Percentiles rank a stretch among this genome's conserved stretches.
Evolutionary conservation across 1,140 invertebrate species (phyloP).

Genomic region (Goniozus legneri): DNA sequence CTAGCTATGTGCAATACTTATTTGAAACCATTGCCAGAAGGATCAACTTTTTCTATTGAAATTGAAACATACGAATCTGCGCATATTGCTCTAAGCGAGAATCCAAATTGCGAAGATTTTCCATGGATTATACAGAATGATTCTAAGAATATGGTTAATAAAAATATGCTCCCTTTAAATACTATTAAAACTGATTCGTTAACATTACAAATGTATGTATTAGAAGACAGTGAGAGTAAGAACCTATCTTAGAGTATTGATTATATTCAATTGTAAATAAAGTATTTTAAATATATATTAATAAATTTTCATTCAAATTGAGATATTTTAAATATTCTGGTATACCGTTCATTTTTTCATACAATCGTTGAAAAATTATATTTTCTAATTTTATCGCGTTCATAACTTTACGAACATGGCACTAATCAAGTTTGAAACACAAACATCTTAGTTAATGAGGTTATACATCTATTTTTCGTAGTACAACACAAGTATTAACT

Average conservation of each 20-base stretch:
- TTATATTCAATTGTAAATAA: background rate
- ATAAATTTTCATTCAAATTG: no score
- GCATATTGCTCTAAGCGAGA: conserved; percentile 49
- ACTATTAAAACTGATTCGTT: conserved; percentile 37
- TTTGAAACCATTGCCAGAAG: conserved; percentile 53
- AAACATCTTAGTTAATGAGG: no score
- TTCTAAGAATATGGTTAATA: conserved; percentile 22
- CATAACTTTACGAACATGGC: no score
- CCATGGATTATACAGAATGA: conserved; percentile 51
- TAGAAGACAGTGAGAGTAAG: conserved; percentile 24
- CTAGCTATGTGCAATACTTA: conserved; percentile 50
- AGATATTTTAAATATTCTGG: no score
- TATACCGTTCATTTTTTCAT: no score
- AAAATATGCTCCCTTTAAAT: conserved; percentile 38
- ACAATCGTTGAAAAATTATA: no score
- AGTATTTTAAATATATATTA: background rate
- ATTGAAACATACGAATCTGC: conserved; percentile 58
- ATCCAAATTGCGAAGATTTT: conserved; percentile 56
- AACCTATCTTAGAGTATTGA: background rate
- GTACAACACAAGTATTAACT: no score
- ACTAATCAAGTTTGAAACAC: no score
- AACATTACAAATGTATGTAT: conserved; percentile 38
- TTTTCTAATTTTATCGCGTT: no score
- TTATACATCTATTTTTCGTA: no score
- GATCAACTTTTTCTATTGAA: conserved; percentile 56